Conservation (phyloP, 2,113 vertebrate species). For the Panthera uncia region DNA sequence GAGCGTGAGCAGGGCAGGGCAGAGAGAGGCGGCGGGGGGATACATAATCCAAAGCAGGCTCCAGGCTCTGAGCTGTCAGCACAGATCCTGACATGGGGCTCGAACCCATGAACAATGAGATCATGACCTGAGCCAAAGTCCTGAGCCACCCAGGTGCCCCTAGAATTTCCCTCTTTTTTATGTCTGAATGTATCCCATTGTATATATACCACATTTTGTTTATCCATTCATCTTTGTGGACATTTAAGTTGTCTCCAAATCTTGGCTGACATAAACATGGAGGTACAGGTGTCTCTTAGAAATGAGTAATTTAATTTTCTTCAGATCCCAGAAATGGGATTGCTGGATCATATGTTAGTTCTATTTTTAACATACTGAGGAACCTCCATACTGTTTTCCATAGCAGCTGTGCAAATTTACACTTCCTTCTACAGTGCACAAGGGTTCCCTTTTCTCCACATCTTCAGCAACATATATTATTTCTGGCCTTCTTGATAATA, state of each 20-base stretch:
- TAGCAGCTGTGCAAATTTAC: not conserved
- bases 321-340: not conserved
- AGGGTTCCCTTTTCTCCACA: not conserved
- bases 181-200: not conserved
- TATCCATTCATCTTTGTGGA: not conserved
- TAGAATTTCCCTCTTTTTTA: not conserved
- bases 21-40: no score
- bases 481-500: not conserved
- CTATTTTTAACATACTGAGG: not conserved
- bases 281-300: not conserved
- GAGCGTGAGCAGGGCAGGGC: no score
- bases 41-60: no score
- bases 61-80: no score
- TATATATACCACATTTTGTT: not conserved
- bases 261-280: not conserved
- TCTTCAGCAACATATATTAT: not conserved
- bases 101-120: no score
- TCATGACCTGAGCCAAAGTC: no score
- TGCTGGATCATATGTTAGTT: not conserved
- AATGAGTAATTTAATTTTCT: not conserved
- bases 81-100: no score
- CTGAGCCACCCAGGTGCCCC: no score
- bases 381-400: not conserved
- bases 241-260: not conserved
- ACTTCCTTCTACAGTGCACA: not conserved